These are phyloP conservation scores for Pomatorhinus ruficollis DNA, from an alignment of 2,113 vertebrate species.

Conservation along the genomic window DNA sequence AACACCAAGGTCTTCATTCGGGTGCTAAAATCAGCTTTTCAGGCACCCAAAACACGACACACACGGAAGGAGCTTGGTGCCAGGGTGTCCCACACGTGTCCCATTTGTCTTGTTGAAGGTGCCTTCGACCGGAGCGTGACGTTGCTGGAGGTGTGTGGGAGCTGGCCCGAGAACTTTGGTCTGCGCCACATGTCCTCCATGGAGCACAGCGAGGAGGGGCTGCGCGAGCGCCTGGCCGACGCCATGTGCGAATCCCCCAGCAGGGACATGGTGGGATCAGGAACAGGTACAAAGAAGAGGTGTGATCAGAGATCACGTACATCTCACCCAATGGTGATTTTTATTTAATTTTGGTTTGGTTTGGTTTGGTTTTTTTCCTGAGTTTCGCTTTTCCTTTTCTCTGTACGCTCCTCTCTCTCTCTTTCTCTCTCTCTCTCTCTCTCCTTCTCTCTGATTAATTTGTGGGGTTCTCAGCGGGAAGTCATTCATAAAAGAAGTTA, in stretches of 20 bases:
- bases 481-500: background rate
- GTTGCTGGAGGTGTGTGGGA: slow-evolving; percentile 94
- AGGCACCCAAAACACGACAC: rapidly evolving
- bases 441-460: background rate
- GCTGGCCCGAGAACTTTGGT: slow-evolving; percentile 96
- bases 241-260: slow-evolving; percentile 97
- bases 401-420: background rate
- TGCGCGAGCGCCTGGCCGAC: slow-evolving; percentile 92
- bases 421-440: background rate
- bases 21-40: rapidly evolving
- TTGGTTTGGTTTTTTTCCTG: background rate
- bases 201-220: slow-evolving; percentile 90
- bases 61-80: rapidly evolving
- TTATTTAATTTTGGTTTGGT: background rate
- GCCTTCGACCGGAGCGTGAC: slow-evolving; percentile 93
- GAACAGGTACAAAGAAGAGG: slow-evolving; percentile 88
- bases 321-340: slow-evolving; percentile 73
- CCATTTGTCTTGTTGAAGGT: slow-evolving; percentile 71
- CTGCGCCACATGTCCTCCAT: slow-evolving; percentile 90
- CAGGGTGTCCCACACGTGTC: background rate
- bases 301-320: slow-evolving; percentile 73
- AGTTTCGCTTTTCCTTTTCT: background rate
- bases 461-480: background rate
- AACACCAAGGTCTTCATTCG: background rate
- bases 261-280: slow-evolving; percentile 91